Evolutionary conservation across 2,113 vertebrate genomes (phyloP).

Genomic region (Megalops atlanticus): DNA sequence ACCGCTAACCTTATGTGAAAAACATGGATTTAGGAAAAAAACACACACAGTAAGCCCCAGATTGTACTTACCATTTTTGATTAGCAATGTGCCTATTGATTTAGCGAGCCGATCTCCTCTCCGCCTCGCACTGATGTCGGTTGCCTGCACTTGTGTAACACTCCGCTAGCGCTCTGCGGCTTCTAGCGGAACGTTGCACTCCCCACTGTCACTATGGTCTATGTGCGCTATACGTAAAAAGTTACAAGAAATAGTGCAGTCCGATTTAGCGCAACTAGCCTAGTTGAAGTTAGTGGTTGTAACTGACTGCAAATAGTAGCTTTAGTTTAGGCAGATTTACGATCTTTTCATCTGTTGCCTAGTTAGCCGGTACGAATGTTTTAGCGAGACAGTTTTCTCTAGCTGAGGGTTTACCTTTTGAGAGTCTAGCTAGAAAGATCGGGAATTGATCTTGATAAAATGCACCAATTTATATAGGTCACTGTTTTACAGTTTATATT

Average conservation of each 20-base stretch:
- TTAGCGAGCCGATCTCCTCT: not conserved
- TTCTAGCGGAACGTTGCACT: conserved; percentile 46
- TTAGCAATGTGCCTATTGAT: not conserved
- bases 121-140: conserved; percentile 31
- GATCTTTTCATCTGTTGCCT: not conserved
- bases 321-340: not conserved
- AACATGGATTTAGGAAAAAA: not conserved
- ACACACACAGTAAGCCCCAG: not conserved
- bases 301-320: not conserved
- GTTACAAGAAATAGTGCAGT: conserved; percentile 17
- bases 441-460: not conserved
- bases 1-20: not conserved
- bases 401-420: not conserved
- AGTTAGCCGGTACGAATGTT: not conserved
- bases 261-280: not conserved
- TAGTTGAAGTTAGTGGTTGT: not conserved
- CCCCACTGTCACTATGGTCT: conserved; percentile 44
- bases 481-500: not conserved
- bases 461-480: not conserved
- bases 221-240: conserved; percentile 37
- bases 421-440: not conserved
- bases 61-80: conserved; percentile 7
- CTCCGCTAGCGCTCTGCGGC: conserved; percentile 44
- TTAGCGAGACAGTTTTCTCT: not conserved
- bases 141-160: conserved; percentile 40